A percentile compares a stretch with the other conserved stretches of the same genome.
Evolutionary conservation across 2,113 vertebrate genomes (phyloP).

Genomic region (Sciurus niger): DNA sequence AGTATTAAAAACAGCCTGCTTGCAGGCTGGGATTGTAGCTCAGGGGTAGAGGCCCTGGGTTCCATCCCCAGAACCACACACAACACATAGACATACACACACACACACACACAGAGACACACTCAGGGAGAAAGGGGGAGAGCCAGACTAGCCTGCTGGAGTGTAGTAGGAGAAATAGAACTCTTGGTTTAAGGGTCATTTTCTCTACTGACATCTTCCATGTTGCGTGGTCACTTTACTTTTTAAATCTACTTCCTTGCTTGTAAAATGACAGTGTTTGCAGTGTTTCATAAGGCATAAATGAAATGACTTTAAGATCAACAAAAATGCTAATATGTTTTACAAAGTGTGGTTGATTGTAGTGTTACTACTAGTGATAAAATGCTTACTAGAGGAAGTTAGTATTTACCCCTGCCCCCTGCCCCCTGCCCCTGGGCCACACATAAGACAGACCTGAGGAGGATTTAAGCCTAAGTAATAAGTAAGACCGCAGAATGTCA

Average conservation of each 20-base stretch:
- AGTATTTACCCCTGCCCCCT: background rate
- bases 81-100: too few species aligned
- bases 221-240: background rate
- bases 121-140: too few species aligned
- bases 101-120: too few species aligned
- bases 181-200: background rate
- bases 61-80: too few species aligned
- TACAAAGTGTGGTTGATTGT: background rate
- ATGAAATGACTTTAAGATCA: background rate
- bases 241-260: background rate
- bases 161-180: background rate
- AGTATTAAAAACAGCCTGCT: background rate
- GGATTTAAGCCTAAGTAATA: background rate
- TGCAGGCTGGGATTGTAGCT: too few species aligned
- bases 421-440: too few species aligned
- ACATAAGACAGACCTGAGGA: background rate
- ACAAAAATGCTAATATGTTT: background rate
- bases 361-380: background rate
- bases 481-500: background rate
- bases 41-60: too few species aligned
- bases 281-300: background rate
- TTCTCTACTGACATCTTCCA: background rate
- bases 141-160: background rate
- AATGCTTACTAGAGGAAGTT: background rate
- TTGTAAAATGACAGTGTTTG: background rate